These are phyloP conservation scores for Halictus ligatus DNA, from an alignment of 2,888 invertebrate species.

Conservation along the genomic window DNA sequence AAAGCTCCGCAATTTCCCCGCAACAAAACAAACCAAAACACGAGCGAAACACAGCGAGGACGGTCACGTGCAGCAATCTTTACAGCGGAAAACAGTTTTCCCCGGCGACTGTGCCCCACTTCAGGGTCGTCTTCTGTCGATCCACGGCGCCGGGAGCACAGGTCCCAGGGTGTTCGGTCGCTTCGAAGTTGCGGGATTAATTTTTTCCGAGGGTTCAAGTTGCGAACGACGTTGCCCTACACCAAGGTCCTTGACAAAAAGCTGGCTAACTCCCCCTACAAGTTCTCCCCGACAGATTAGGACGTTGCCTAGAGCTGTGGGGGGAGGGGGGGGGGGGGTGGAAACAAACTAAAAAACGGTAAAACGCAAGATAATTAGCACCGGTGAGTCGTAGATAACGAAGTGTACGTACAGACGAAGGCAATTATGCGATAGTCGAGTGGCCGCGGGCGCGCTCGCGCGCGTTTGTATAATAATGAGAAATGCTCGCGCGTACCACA, in stretches of 20 bases:
- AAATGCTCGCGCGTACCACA: conserved; percentile 24
- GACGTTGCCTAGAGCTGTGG: background rate
- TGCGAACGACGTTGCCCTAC: conserved; percentile 16
- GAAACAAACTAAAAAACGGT: background rate
- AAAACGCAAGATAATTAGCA: conserved; percentile 54
- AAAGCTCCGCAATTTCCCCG: background rate
- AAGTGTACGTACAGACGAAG: conserved; percentile 46
- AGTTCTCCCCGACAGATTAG: background rate
- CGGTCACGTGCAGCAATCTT: background rate
- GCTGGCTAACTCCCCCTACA: background rate
- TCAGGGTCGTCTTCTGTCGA: background rate
- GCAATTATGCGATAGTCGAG: conserved; percentile 59
- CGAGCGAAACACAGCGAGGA: background rate
- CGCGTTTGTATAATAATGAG: conserved; percentile 56
- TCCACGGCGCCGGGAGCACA: background rate
- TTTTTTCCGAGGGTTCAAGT: conserved; percentile 8
- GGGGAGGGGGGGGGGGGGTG: no score
- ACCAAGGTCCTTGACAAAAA: conserved; percentile 2
- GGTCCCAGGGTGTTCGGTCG: background rate
- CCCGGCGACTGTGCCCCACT: background rate
- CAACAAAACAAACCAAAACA: no score
- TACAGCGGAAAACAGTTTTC: background rate
- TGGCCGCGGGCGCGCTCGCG: conserved; percentile 16
- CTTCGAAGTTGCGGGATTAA: conserved; percentile 21
- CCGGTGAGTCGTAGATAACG: conserved; percentile 56